Conservation (phyloP, 2,888 invertebrate genomes). For the Sthenelais limicola region DNA sequence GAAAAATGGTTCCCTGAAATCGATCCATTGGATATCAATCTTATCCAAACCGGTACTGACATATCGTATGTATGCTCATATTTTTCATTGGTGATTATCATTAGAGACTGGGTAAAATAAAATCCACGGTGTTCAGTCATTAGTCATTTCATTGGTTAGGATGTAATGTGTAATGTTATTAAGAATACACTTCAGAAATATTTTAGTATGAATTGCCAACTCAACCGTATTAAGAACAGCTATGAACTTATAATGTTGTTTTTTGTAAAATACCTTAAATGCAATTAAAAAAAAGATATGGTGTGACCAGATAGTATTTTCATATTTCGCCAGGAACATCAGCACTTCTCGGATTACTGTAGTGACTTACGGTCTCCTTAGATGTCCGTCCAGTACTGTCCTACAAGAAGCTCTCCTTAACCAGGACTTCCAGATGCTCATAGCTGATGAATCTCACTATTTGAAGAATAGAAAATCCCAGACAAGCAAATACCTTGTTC, state of each 20-base stretch:
- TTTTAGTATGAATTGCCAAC: too few species aligned
- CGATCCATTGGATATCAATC: conserved; percentile 64
- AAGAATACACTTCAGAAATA: too few species aligned
- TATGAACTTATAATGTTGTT: too few species aligned
- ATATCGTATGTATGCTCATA: too few species aligned
- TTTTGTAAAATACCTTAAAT: background rate
- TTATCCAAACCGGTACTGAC: conserved; percentile 64
- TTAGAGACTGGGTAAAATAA: too few species aligned
- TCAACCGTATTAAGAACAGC: too few species aligned
- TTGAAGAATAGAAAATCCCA: conserved; percentile 65
- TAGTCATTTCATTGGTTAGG: too few species aligned
- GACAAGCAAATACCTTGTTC: conserved; percentile 63
- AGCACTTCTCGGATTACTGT: conserved; percentile 58
- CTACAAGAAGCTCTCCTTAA: conserved; percentile 62
- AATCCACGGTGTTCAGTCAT: too few species aligned
- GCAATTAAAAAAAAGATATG: background rate
- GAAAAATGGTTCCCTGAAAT: conserved; percentile 70
- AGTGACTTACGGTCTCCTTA: conserved; percentile 65
- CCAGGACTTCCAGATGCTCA: conserved; percentile 64
- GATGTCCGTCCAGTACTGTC: conserved; percentile 57
- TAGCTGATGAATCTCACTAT: conserved; percentile 70
- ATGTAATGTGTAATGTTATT: too few species aligned
- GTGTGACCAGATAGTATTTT: background rate
- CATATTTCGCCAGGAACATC: conserved; percentile 59
- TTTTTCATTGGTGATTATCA: too few species aligned